These are phyloP conservation scores for Nomada fabriciana DNA, from an alignment of 2,888 invertebrate species.

Conservation along the genomic window DNA sequence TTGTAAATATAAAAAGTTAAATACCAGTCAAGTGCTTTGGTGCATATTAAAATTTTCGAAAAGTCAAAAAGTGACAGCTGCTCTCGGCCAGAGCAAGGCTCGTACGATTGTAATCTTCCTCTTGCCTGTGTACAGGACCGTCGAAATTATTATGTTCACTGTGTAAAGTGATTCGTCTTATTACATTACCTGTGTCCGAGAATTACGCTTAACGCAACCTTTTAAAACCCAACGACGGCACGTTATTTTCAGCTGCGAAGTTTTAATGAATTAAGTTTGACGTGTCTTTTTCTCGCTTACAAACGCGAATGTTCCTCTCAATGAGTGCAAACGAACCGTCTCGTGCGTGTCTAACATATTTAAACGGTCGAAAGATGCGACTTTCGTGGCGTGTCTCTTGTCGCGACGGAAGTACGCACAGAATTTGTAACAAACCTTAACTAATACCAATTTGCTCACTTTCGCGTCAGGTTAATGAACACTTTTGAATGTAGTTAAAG, in stretches of 20 bases:
- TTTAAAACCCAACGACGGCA: conserved; percentile 18
- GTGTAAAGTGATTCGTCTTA: conserved; percentile 21
- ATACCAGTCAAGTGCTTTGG: too few relatives aligned
- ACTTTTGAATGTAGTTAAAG: neutral
- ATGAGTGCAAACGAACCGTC: conserved; percentile 62
- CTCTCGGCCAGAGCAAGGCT: too few relatives aligned
- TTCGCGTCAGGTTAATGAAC: conserved; percentile 20
- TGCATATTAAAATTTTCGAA: too few relatives aligned
- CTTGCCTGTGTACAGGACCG: too few relatives aligned
- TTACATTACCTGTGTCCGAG: conserved; percentile 10
- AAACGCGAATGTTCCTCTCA: conserved; percentile 37
- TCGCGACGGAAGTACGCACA: conserved; percentile 30
- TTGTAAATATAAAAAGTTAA: too few relatives aligned
- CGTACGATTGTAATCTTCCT: too few relatives aligned
- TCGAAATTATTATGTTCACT: conserved; percentile 19
- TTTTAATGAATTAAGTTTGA: conserved; percentile 17
- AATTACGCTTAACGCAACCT: conserved; percentile 33
- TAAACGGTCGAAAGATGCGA: conserved; percentile 49
- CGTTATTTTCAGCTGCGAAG: conserved; percentile 28
- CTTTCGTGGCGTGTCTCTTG: conserved; percentile 38
- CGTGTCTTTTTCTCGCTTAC: conserved; percentile 49
- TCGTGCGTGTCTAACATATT: conserved; percentile 54
- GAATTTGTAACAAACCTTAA: conserved; percentile 46
- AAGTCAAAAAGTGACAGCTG: too few relatives aligned
- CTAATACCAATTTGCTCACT: conserved; percentile 33